A percentile compares a stretch with the other conserved stretches of the same genome.
These are phyloP conservation scores for Holcopasites calliopsidis DNA, from an alignment of 1,140 invertebrate species.

Conservation along the genomic window DNA sequence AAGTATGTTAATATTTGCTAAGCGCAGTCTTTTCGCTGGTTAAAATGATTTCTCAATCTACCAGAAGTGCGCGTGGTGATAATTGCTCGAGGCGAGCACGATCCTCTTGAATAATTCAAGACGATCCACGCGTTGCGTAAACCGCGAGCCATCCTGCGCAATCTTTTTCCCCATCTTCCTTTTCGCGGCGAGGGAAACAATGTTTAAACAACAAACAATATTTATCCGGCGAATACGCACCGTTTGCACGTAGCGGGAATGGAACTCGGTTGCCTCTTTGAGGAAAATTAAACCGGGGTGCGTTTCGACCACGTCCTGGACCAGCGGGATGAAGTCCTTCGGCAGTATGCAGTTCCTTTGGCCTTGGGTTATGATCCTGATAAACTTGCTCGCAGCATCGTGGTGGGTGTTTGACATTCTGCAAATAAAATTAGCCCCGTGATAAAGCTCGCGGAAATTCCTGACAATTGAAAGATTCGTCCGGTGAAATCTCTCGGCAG, in stretches of 20 bases:
- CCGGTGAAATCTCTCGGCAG: too few species aligned
- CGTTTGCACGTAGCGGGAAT: slow-evolving; percentile 98
- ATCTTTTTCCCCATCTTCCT: neutral
- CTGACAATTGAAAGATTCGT: too few species aligned
- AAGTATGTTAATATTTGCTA: too few species aligned
- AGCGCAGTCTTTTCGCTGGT: too few species aligned
- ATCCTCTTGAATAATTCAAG: slow-evolving; percentile 39
- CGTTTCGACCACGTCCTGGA: slow-evolving; percentile 99
- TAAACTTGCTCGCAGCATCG: slow-evolving; percentile 94
- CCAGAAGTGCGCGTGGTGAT: neutral
- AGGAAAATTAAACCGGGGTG: slow-evolving; percentile 98
- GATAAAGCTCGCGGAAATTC: neutral
- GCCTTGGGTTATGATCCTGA: slow-evolving; percentile 89
- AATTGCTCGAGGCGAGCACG: slow-evolving; percentile 19
- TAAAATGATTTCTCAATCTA: neutral
- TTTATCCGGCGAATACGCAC: slow-evolving; percentile 81
- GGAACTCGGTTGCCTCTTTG: slow-evolving; percentile 98
- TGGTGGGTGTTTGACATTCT: slow-evolving; percentile 90
- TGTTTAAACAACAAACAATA: slow-evolving; percentile 28
- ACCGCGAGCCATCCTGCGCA: neutral
- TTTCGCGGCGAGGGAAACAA: neutral
- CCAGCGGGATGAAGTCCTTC: slow-evolving; percentile 94
- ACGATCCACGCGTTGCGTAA: slow-evolving; percentile 32
- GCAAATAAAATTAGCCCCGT: slow-evolving; percentile 41
- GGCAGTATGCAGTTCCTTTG: slow-evolving; percentile 84